phyloP scores from a whole-genome alignment of 2,888 invertebrate species.

The Rotaria sp. region DNA sequence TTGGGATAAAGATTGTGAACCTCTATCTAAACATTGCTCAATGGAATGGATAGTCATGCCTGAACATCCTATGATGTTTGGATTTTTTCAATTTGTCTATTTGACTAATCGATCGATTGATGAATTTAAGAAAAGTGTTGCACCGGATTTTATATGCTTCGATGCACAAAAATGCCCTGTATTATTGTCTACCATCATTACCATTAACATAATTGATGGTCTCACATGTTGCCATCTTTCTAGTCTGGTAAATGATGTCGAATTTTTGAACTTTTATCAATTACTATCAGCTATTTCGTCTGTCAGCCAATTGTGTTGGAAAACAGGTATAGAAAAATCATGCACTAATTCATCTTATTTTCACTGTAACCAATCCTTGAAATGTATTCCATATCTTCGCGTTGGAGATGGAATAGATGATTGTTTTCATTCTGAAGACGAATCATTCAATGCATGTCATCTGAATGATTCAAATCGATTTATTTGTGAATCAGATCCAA shows the following conservation, averaged over 20 bases:
- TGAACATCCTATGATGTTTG: not conserved
- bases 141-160: not conserved
- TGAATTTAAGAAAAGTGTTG: not conserved
- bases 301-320: not conserved
- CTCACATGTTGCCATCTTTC: not conserved
- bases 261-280: not conserved
- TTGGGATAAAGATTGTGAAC: not conserved
- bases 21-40: not conserved
- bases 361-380: not conserved
- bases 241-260: not conserved
- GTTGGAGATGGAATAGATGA: not conserved
- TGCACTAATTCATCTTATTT: not conserved
- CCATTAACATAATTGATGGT: not conserved
- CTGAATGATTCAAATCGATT: constrained; percentile 12
- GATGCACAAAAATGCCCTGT: not conserved
- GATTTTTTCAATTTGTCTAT: not conserved
- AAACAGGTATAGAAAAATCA: not conserved
- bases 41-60: not conserved
- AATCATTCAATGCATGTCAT: not conserved
- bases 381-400: not conserved
- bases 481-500: not conserved
- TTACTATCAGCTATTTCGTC: not conserved
- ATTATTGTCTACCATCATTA: not conserved
- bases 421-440: not conserved
- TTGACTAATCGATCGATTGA: not conserved